These are phyloP conservation scores for Crenichthys baileyi DNA, from an alignment of 2,797 vertebrate genomes.

Conservation along the genomic window DNA sequence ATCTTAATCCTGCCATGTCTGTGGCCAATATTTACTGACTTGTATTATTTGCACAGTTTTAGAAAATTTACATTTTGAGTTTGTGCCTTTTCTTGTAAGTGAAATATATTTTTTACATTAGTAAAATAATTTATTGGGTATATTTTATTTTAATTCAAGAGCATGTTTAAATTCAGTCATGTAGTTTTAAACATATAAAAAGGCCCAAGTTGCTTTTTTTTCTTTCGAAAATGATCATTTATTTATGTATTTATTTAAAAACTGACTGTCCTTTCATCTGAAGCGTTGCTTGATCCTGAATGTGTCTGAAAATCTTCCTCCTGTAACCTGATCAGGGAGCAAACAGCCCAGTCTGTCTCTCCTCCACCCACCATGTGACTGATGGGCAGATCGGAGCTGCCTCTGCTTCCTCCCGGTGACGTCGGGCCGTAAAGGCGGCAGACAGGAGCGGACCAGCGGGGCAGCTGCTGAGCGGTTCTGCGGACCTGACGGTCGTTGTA, in stretches of 20 bases:
- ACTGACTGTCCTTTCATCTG: background rate
- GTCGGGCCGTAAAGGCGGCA: conserved; percentile 28
- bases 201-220: no score
- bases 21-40: no score
- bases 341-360: background rate
- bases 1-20: no score
- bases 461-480: background rate
- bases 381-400: background rate
- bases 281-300: background rate
- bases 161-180: no score
- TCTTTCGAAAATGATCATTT: no score
- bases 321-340: background rate
- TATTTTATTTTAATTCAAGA: no score
- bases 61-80: no score
- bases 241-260: background rate
- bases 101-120: no score
- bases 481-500: background rate
- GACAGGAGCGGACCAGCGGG: conserved; percentile 1
- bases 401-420: conserved; percentile 38
- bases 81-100: no score
- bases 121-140: background rate
- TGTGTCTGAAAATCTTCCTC: background rate
- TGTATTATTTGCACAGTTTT: no score
- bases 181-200: no score
- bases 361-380: conserved; percentile 37